Evolutionary conservation across 2,797 vertebrate species (phyloP), one percentile per base, ranked within the genome.

Genomic region (Crypturellus tataupa): DNA sequence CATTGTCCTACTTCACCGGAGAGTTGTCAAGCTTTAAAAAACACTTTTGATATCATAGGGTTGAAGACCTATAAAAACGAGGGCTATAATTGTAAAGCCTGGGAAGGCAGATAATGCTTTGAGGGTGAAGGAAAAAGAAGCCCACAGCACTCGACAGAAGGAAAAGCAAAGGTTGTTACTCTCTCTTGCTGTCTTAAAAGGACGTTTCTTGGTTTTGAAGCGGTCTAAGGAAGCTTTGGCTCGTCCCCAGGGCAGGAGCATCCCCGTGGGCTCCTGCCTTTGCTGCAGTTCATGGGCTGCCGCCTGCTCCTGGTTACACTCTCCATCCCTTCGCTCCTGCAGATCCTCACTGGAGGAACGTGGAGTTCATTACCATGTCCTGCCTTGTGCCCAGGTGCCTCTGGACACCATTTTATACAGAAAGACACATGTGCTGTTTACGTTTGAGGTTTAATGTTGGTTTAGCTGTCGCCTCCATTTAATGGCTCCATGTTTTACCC

Each of bases 1-100:
- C 59, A 67, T 62, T 46, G 95, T 84, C 69, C 91, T 86, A 56
- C 84, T 93, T 81, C 16, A 70, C 37, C 76, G 72, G 73, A 40
- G 73, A 67, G 68, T 77, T 39, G 40, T 69, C 93, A 92, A n/a
- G 53, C 53, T n/a, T 31, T 55, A 55, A 31, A 55, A 55, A 70
- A 71, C 76, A 51, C 87, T 73, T 55, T 92, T 60, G 76, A 87
- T 73, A 76, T 40, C 55, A 64, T 0, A 29, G 81, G 75, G 58
- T 4, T 78, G 80, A 78, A 77, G 75, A 53, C 53, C 76, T 91
- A 44, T 24, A 42, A 87, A 84, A 75, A 1, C 4, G 16, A 78
- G 60, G 87, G 60, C 85, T 81, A 12, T 25, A 42, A 0, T 0
- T 75, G 60, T 31, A 70, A 90, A 87, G 85, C 68, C 85, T 49